These are phyloP conservation scores for Tetranychus piercei DNA, from an alignment of 2,888 invertebrate species.

Conservation along the genomic window DNA sequence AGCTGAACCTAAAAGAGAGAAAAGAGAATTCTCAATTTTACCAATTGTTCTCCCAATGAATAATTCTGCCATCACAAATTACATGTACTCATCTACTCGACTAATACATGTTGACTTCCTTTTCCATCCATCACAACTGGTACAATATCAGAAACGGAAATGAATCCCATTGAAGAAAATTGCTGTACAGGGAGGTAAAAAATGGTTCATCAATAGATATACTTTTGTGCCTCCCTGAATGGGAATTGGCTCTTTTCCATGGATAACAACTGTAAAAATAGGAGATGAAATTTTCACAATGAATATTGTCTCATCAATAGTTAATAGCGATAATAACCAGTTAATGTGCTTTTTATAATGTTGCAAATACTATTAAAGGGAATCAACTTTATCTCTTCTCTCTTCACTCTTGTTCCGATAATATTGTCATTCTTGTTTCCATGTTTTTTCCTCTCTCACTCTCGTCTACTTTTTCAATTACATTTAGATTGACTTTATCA, in stretches of 20 bases:
- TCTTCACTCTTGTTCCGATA: not conserved
- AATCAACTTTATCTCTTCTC: not conserved
- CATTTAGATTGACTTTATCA: not conserved
- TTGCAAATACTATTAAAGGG: not conserved
- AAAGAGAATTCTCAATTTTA: no score
- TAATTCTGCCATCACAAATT: no score
- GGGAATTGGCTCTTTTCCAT: not conserved
- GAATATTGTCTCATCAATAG: not conserved
- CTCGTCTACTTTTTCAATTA: not conserved
- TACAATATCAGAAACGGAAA: no score
- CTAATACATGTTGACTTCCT: no score
- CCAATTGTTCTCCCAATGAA: no score
- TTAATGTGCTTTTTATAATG: not conserved
- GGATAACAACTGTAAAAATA: not conserved
- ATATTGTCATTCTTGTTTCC: not conserved
- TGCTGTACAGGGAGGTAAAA: no score
- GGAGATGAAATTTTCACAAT: not conserved
- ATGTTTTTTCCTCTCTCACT: not conserved
- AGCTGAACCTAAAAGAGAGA: no score
- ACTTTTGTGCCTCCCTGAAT: not conserved
- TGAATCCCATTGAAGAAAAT: no score
- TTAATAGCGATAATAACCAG: not conserved
- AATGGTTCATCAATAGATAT: not conserved
- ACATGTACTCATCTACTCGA: no score
- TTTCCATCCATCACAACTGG: no score